Evolutionary conservation across 2,797 vertebrate genomes (phyloP).

Genomic region (Pseudochaenichthys georgianus): DNA sequence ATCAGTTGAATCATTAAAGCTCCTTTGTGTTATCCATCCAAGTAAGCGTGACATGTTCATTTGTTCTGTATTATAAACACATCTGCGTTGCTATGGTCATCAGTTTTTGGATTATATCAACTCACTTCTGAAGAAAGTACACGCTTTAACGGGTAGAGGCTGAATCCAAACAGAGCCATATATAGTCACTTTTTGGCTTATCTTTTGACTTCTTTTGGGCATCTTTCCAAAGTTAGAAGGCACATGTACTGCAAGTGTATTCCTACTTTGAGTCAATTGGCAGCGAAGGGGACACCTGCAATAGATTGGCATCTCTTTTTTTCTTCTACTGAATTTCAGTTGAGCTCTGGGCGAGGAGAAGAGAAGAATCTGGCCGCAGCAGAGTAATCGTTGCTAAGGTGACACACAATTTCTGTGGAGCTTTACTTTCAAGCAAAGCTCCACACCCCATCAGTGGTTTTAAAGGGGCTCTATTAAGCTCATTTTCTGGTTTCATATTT

Average conservation of each 20-base stretch:
- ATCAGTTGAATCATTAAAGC: neutral
- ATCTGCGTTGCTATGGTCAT: conserved; percentile 13
- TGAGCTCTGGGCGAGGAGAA: conserved; percentile 22
- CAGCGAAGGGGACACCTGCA: conserved; percentile 55
- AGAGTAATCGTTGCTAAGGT: neutral
- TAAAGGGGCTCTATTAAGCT: too few species aligned
- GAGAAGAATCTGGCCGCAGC: neutral
- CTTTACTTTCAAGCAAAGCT: neutral
- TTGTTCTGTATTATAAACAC: conserved; percentile 8
- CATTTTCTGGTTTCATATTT: too few species aligned
- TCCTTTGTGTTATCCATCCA: conserved; percentile 5
- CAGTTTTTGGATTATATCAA: conserved; percentile 36
- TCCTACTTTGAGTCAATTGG: conserved; percentile 10
- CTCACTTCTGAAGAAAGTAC: conserved; percentile 11
- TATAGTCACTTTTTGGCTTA: conserved; percentile 57
- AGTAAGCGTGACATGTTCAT: conserved; percentile 21
- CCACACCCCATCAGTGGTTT: neutral
- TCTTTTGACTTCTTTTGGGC: conserved; percentile 54
- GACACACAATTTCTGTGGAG: neutral
- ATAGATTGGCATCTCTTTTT: conserved; percentile 48
- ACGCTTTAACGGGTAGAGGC: conserved; percentile 6
- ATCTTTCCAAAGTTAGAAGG: conserved; percentile 54
- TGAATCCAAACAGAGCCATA: conserved; percentile 58
- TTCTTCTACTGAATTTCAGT: conserved; percentile 21
- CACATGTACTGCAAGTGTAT: conserved; percentile 36